Base-by-base conservation (phyloP, 2,113 vertebrate species). In the Drymodes brunneopygia region DNA sequence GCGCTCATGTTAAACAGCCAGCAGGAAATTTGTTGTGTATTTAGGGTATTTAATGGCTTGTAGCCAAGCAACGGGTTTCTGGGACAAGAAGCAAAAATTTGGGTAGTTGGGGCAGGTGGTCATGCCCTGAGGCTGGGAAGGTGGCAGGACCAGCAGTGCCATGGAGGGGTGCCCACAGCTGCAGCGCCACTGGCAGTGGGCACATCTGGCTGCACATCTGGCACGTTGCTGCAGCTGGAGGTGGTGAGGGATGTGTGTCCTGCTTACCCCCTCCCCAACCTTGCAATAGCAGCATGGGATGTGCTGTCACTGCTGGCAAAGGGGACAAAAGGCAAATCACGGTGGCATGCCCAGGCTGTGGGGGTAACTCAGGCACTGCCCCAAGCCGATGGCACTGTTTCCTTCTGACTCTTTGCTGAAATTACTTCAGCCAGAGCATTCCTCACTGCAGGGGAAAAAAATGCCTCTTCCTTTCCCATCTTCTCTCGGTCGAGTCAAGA, bases 401-500 rank as follows among this genome's bases (percentile, higher is more conserved):
- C 74, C 83, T 92, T 92, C 81, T 0, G 12, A 54, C 61, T 72
- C 67, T 57, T 48, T 86, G 94, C 91, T 83, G 77, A 62, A 96
- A 96, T 93, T 90, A 67, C 89, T 97, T 92, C 78, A 48, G 54
- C 96, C 65, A 42, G 38, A 35, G 50, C 78, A 56, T 87, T 94
- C 84, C 75, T 85, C 61, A 71, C 94, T 93, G 84, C 70, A 85
- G 74, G 66, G 94, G 28, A 73, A 94, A 91, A 97, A 96, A 95
- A 87, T 60, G 87, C 81, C 82, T 97, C 96, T 98, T 96, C 90
- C 94, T 98, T 97, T 97, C 94, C 96, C 81, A 91, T 97, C 97
- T 97, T 97, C 96, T 97, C 95, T 91, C 50, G 80, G 97, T 91
- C 20, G 81, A 98, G 97, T 96, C 97, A 97, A 97, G 98, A 98